Conservation (phyloP, 2,113 vertebrate genomes). For the Poeciliopsis occidentalis region DNA sequence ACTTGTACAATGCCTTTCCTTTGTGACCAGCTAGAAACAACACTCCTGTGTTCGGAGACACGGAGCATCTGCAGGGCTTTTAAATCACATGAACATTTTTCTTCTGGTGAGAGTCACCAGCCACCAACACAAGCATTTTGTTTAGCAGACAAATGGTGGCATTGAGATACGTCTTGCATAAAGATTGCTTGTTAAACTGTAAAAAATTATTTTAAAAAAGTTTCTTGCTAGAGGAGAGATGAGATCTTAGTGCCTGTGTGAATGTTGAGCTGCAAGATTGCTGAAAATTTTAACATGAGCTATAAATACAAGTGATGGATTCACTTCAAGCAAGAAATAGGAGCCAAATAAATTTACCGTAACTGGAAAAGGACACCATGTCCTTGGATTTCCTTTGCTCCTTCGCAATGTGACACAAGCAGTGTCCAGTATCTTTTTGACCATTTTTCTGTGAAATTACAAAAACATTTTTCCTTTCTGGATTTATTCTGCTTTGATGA, state of each 20-base stretch:
- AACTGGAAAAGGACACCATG: too few species aligned
- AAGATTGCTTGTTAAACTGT: conserved; percentile 36
- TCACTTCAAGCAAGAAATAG: too few species aligned
- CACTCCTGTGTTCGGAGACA: conserved; percentile 37
- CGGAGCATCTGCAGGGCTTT: conserved; percentile 24
- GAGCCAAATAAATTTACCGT: too few species aligned
- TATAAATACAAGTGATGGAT: too few species aligned
- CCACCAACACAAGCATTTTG: conserved; percentile 17
- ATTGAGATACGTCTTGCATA: conserved; percentile 20
- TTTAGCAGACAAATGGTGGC: conserved; percentile 15
- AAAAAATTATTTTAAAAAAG: conserved; percentile 30
- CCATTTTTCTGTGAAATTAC: too few species aligned
- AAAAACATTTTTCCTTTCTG: too few species aligned
- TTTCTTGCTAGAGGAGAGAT: conserved; percentile 46
- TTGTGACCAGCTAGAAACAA: conserved; percentile 40
- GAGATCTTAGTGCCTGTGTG: conserved; percentile 5
- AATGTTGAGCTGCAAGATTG: conserved; percentile 22
- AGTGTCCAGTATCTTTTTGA: too few species aligned
- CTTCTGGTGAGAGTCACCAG: conserved; percentile 16
- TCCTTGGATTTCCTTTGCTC: too few species aligned
- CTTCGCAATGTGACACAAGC: too few species aligned
- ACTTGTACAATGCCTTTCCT: conserved; percentile 38
- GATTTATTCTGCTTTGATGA: too few species aligned
- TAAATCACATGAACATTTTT: conserved; percentile 39
- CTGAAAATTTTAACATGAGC: conserved; percentile 29